These are phyloP conservation scores for Mus spicilegus DNA, from an alignment of 2,113 vertebrate species.

Conservation along the genomic window DNA sequence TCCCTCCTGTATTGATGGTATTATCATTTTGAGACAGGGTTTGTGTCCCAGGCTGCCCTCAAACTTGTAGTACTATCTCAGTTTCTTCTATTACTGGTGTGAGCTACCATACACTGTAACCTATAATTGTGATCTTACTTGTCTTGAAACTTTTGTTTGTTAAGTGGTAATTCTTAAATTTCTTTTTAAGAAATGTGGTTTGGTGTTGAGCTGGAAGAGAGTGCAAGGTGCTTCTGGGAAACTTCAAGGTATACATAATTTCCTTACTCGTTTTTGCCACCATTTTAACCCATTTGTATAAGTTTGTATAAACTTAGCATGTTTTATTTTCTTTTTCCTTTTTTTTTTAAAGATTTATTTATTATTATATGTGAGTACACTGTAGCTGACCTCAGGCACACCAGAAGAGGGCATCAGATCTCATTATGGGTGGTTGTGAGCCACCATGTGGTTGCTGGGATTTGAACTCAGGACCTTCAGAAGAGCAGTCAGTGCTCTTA, in stretches of 20 bases:
- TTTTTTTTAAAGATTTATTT: too few relatives aligned
- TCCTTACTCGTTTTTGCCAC: slow-evolving; percentile 46
- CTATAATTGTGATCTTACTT: slow-evolving; percentile 18
- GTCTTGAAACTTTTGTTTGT: slow-evolving; percentile 16
- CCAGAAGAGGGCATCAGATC: too few relatives aligned
- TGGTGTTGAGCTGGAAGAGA: slow-evolving; percentile 99
- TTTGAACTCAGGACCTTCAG: too few relatives aligned
- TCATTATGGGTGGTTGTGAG: too few relatives aligned
- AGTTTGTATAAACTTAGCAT: not conserved
- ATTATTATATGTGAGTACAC: too few relatives aligned
- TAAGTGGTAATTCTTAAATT: slow-evolving; percentile 41
- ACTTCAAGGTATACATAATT: slow-evolving; percentile 93
- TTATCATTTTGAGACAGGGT: not conserved
- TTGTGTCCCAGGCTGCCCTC: not conserved
- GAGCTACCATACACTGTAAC: too few relatives aligned
- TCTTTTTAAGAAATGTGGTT: slow-evolving; percentile 95
- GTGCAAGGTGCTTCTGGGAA: slow-evolving; percentile 99
- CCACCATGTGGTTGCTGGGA: too few relatives aligned
- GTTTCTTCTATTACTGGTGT: not conserved
- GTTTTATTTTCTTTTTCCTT: not conserved
- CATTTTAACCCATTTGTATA: not conserved
- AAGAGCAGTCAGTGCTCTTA: too few relatives aligned
- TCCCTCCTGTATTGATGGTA: not conserved
- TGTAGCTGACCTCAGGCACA: too few relatives aligned
- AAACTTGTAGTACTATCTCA: not conserved